These are phyloP conservation scores for Marronus borbonicus DNA, from an alignment of 2,888 invertebrate species.

Conservation along the genomic window DNA sequence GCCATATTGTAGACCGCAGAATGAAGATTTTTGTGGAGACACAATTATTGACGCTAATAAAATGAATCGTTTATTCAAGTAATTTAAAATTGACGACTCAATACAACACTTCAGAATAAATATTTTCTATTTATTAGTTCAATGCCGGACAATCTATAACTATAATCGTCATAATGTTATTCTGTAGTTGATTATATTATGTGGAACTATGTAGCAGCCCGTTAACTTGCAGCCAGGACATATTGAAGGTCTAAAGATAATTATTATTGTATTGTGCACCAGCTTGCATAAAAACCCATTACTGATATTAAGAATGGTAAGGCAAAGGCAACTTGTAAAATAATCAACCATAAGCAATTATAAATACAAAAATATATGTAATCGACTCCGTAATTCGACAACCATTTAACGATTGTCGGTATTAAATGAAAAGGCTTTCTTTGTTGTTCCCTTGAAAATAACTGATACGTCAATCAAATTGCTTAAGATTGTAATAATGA, in stretches of 20 bases:
- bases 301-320: no score
- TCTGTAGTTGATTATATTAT: conserved; percentile 12
- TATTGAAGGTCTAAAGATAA: neutral
- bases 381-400: no score
- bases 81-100: conserved; percentile 46
- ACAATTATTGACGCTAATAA: conserved; percentile 42
- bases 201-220: conserved; percentile 8
- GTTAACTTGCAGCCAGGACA: conserved; percentile 2
- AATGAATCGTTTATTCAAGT: conserved; percentile 42
- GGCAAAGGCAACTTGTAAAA: no score
- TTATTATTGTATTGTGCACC: no score
- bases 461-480: no score
- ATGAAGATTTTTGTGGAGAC: conserved; percentile 44
- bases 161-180: conserved; percentile 27
- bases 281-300: neutral
- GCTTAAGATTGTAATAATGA: no score
- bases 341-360: no score
- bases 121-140: conserved; percentile 42
- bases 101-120: conserved; percentile 32
- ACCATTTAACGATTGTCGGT: no score
- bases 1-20: conserved; percentile 39
- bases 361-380: no score
- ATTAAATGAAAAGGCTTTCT: no score
- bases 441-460: no score
- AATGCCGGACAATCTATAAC: conserved; percentile 38